Conservation (phyloP, 2,888 invertebrate species). For the Bruchidius siliquastri region DNA sequence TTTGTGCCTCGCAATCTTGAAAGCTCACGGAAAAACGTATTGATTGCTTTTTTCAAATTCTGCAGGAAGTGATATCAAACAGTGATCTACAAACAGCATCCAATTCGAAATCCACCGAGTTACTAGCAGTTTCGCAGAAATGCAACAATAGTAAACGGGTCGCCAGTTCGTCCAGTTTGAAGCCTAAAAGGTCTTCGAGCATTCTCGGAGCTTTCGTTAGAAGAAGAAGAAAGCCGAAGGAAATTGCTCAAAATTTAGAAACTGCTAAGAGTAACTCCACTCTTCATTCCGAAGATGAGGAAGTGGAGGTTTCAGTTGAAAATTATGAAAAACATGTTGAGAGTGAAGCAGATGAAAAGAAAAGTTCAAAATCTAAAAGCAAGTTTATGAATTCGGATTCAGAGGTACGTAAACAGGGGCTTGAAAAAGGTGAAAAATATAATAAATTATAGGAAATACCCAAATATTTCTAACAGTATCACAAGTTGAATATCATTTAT, state of each 20-base stretch:
- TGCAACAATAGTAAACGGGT: background rate
- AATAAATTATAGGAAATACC: background rate
- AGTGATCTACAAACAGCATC: background rate
- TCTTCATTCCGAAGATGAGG: conserved; percentile 15
- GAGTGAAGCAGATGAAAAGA: conserved; percentile 5
- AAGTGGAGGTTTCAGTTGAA: conserved; percentile 19
- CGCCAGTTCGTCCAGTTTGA: conserved; percentile 16
- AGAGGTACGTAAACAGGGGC: conserved; percentile 15
- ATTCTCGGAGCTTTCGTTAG: conserved; percentile 23
- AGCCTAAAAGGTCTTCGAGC: conserved; percentile 22
- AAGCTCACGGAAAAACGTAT: background rate
- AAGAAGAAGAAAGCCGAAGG: conserved; percentile 9
- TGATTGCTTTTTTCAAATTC: background rate
- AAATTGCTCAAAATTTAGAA: conserved; percentile 13
- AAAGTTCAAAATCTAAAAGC: conserved; percentile 9
- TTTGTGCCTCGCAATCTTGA: background rate
- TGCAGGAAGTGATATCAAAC: background rate
- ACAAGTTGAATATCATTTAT: no score
- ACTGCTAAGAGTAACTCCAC: conserved; percentile 19
- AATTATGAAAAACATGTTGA: conserved; percentile 18
- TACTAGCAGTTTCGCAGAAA: background rate
- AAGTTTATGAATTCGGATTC: conserved; percentile 14
- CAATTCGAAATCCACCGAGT: background rate
- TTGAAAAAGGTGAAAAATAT: background rate
- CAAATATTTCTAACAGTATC: no score